Base-by-base conservation (phyloP, 2,888 invertebrate genomes). In the Plebejus argus region DNA sequence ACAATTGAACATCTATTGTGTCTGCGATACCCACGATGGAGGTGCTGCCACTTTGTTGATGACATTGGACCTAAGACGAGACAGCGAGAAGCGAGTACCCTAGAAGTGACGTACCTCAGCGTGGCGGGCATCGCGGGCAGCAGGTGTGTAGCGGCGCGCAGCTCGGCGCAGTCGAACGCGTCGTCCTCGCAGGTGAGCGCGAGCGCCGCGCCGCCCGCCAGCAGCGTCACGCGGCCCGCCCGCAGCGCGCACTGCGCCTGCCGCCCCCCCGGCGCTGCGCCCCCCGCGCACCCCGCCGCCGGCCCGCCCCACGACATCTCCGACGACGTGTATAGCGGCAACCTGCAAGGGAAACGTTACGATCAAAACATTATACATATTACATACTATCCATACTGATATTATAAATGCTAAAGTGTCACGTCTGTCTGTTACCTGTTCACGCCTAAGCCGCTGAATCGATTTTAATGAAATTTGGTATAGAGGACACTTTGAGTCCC, bases 181-280 rank as follows among this genome's bases (percentile, higher is more conserved):
- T 28, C 28, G 66, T 66, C 66, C 66, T 66, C 66, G 66, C 66
- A 66, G 1, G 28, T 18, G 28, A 66, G 66, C 66, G 28, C 15
- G 28, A 66, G 66, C 28, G 28, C 66, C 15, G 66, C 66, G 28
- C 15, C 66, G 28, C 15, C 28, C 15, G 28, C 28, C 28, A 18
- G 15, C 66, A 72, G 45, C 35, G 72, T n/a, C 4, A 72, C 72
- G n/a, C 72, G 72, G 20, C 72, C 72, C n/a, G 39, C 72, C 39
- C 20, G 1, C 35, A 72, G 39, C 45, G 72, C 35, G 45, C 72
- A 72, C 72, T 72, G 39, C 72, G 18, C 39, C 72, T 23, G 39
- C 72, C 35, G 39, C 72, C 45, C 72, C 15, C 72, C 72, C 72
- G 72, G 72, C 35, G 45, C 72, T 10, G 20, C 72, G 20, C 72